A percentile compares a stretch with the other conserved stretches of the same genome.
Evolutionary conservation across 2,113 vertebrate species (phyloP).

Genomic region (Aix galericulata): DNA sequence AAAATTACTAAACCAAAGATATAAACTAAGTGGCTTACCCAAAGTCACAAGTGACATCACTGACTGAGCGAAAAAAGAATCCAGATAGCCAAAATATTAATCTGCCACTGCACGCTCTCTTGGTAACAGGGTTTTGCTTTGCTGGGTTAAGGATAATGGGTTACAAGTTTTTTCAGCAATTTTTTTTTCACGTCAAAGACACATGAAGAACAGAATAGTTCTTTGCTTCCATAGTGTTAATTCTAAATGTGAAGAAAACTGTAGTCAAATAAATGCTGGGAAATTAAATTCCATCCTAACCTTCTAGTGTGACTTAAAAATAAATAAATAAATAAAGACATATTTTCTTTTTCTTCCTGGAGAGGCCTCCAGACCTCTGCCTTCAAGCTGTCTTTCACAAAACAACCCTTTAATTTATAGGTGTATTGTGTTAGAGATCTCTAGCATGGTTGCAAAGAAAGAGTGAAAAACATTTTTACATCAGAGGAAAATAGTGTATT

Average conservation of each 20-base stretch:
- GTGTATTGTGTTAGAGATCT: not conserved
- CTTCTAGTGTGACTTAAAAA: not conserved
- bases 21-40: not conserved
- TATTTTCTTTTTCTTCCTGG: not conserved
- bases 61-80: not conserved
- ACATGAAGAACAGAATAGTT: not conserved
- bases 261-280: not conserved
- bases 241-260: not conserved
- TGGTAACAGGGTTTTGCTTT: not conserved
- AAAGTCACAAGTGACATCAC: not conserved
- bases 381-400: not conserved
- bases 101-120: not conserved
- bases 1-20: not conserved
- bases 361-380: not conserved
- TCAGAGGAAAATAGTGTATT: not conserved
- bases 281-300: not conserved
- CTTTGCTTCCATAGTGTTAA: not conserved
- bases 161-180: accelerated
- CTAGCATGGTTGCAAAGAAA: not conserved
- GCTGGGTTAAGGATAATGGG: not conserved
- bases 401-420: not conserved
- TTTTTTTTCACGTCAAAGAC: not conserved
- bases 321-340: too few relatives aligned
- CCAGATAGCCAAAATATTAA: not conserved
- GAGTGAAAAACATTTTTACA: not conserved